Base-by-base conservation (phyloP, 2,113 vertebrate genomes). In the Pelmatolapia mariae region DNA sequence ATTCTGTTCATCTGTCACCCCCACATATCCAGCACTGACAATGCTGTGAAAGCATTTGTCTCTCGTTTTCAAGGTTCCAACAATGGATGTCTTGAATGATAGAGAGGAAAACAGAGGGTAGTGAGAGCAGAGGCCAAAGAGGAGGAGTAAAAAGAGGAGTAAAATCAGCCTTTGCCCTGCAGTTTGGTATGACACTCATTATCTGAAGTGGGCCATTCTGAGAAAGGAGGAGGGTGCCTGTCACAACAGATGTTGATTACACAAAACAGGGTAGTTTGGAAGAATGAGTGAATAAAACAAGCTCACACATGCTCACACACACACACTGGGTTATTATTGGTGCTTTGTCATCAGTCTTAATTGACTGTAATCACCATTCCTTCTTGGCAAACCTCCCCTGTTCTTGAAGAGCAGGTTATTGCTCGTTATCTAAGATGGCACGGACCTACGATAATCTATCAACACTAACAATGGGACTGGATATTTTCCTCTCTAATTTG, bases 151-250 rank as follows among this genome's bases (percentile, higher is more conserved):
- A 66, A 88, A 91, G 84, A 94, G 80, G 89, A 93, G 91, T 91
- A 88, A 95, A 96, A 96, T 94, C 94, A 94, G 93, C 92, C 92
- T 93, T 94, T 94, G 93, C 89, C 94, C 93, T 90, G 93, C 93
- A 93, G 94, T 96, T 95, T 95, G 94, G 93, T 95, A 93, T 93
- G 95, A 95, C 95, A 95, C 94, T 95, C 94, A 94, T 95, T 95
- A 94, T 94, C 89, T 95, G 96, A 96, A 96, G 95, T 95, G 94
- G 95, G 93, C 94, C 88, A 96, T 95, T 95, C 94, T 91, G 89
- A 94, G 88, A 86, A 94, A 95, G 89, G 91, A 93, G 93, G 95
- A 93, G 92, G 92, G 87, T 94, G 91, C 86, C 91, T 95, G 93
- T 95, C 93, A 94, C 94, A 94, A 93, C 94, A 95, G 94, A 95